These are phyloP conservation scores for Phalanger gymnotis DNA, from an alignment of 2,797 vertebrate genomes.

Conservation along the genomic window DNA sequence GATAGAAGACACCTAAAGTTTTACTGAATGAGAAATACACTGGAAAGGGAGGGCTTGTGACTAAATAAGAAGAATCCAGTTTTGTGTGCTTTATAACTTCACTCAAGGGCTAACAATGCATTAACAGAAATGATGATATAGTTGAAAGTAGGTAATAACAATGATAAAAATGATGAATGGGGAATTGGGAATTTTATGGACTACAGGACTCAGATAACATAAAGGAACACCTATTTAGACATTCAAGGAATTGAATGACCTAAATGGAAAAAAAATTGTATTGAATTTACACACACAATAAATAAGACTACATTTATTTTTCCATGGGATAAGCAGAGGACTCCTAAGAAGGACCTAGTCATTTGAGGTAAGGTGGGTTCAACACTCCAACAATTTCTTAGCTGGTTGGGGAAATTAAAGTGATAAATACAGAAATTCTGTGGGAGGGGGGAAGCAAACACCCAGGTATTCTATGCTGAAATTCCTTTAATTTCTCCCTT, in stretches of 20 bases:
- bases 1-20: background rate
- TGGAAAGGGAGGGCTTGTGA: background rate
- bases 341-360: background rate
- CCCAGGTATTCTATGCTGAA: background rate
- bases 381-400: constrained; percentile 22
- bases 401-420: constrained; percentile 3
- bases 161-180: constrained; percentile 47
- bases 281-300: background rate
- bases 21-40: background rate
- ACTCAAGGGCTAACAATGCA: constrained; percentile 32
- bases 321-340: constrained; percentile 15
- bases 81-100: constrained; percentile 31
- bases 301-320: constrained; percentile 17
- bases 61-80: constrained; percentile 61
- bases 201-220: background rate
- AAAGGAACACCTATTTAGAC: constrained; percentile 17
- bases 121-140: constrained; percentile 9
- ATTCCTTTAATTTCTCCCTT: constrained; percentile 33
- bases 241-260: constrained; percentile 33
- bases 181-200: constrained; percentile 4
- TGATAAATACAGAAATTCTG: background rate
- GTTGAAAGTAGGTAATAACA: constrained; percentile 32
- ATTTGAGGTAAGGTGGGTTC: background rate
- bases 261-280: background rate
- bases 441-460: background rate